phyloP scores from a whole-genome alignment of 1,140 invertebrate species.

The Leptinotarsa defecta region DNA sequence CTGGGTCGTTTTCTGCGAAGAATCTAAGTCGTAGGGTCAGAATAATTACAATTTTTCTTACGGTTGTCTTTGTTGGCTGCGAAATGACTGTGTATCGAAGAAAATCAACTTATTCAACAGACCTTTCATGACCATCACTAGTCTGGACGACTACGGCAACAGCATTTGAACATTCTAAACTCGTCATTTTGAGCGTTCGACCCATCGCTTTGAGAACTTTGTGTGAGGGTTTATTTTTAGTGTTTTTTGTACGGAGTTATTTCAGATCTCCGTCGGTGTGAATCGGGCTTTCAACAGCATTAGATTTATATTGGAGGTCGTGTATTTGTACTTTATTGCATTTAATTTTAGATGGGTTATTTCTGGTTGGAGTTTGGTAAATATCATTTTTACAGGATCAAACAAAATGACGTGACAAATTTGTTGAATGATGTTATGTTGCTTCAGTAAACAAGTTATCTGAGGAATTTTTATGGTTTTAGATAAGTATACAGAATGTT shows the following conservation, averaged over 20 bases:
- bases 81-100: neutral
- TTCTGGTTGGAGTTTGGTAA: slow-evolving; percentile 7
- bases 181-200: slow-evolving; percentile 37
- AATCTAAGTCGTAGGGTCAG: neutral
- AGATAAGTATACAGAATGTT: too few species aligned
- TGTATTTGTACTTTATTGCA: slow-evolving; percentile 19
- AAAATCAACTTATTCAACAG: neutral
- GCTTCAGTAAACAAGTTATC: too few species aligned
- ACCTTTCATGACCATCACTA: slow-evolving; percentile 13
- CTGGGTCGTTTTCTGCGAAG: neutral
- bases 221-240: slow-evolving; percentile 22
- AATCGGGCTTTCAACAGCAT: slow-evolving; percentile 21
- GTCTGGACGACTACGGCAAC: slow-evolving; percentile 29
- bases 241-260: slow-evolving; percentile 24
- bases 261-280: slow-evolving; percentile 24
- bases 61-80: neutral
- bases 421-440: too few species aligned
- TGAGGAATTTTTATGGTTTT: too few species aligned
- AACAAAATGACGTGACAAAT: neutral
- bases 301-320: slow-evolving; percentile 10
- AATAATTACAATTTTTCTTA: neutral
- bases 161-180: slow-evolving; percentile 39
- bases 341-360: slow-evolving; percentile 17
- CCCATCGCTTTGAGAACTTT: slow-evolving; percentile 13
- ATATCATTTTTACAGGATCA: neutral